Conservation (phyloP, 2,113 vertebrate genomes). For the Platichthys stellatus region DNA sequence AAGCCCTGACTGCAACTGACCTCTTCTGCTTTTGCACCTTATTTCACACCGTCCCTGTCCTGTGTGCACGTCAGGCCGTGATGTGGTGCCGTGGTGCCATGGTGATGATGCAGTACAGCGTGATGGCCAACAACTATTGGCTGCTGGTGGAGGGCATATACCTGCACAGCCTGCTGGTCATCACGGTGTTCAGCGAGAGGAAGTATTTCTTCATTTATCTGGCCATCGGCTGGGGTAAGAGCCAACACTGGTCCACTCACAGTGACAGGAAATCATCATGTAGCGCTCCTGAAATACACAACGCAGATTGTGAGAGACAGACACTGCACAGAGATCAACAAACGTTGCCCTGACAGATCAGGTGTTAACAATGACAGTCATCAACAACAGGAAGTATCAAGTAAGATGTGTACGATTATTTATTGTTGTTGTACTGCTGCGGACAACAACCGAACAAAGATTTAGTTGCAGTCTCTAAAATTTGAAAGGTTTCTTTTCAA, state of each 20-base stretch:
- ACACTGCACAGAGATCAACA: no score
- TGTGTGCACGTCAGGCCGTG: constrained; percentile 80
- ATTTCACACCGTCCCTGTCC: background rate
- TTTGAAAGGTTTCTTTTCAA: no score
- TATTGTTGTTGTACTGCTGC: no score
- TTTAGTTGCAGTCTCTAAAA: no score
- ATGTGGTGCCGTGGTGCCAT: constrained; percentile 91
- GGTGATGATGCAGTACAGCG: constrained; percentile 98
- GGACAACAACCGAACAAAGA: no score
- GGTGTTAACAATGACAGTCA: no score
- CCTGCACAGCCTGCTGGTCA: constrained; percentile 91
- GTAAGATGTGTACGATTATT: no score
- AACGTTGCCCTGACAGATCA: no score
- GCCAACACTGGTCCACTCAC: background rate
- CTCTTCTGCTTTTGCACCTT: no score
- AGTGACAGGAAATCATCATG: background rate
- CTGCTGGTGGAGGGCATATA: constrained; percentile 96
- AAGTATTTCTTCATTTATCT: constrained; percentile 92
- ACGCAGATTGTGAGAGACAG: background rate
- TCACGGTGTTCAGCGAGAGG: constrained; percentile 92
- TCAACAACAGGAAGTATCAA: no score
- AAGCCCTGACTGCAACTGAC: no score
- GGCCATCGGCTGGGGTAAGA: constrained; percentile 94
- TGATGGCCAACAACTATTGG: constrained; percentile 98
- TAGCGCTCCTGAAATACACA: no score